Evolutionary conservation across 2,797 vertebrate genomes (phyloP).

Genomic region (Dermochelys coriacea): DNA sequence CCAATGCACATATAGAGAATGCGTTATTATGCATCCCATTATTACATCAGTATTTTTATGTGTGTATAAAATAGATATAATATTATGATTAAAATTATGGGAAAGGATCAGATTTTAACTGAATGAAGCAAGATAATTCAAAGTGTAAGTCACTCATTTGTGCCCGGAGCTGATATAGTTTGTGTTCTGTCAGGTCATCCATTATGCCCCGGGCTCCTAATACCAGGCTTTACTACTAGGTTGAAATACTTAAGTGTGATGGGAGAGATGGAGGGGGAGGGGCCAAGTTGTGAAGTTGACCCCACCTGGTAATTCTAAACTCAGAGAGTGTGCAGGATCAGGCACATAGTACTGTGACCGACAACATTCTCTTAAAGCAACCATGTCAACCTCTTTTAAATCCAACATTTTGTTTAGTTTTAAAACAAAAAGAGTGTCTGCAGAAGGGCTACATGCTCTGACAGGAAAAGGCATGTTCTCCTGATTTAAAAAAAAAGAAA

Average conservation of each 20-base stretch:
- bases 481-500: neutral
- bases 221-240: neutral
- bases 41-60: neutral
- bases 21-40: neutral
- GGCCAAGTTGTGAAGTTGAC: neutral
- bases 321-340: neutral
- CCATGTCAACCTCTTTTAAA: neutral
- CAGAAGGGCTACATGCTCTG: neutral
- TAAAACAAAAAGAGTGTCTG: neutral
- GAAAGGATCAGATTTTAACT: neutral
- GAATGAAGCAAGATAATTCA: neutral
- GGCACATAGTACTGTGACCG: neutral
- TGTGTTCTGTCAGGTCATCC: neutral
- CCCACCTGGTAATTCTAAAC: neutral
- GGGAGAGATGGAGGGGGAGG: neutral
- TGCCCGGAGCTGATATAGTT: neutral
- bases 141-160: neutral
- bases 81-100: fast-evolving
- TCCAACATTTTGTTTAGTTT: neutral
- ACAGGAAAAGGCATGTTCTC: neutral
- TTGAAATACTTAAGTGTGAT: neutral
- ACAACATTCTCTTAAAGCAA: neutral
- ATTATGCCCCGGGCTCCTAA: neutral
- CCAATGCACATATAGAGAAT: neutral
- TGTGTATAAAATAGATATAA: fast-evolving